A percentile compares a stretch with the other conserved stretches of the same genome.
Conservation (phyloP, 2,113 vertebrate genomes). For the Nipponia nippon region DNA sequence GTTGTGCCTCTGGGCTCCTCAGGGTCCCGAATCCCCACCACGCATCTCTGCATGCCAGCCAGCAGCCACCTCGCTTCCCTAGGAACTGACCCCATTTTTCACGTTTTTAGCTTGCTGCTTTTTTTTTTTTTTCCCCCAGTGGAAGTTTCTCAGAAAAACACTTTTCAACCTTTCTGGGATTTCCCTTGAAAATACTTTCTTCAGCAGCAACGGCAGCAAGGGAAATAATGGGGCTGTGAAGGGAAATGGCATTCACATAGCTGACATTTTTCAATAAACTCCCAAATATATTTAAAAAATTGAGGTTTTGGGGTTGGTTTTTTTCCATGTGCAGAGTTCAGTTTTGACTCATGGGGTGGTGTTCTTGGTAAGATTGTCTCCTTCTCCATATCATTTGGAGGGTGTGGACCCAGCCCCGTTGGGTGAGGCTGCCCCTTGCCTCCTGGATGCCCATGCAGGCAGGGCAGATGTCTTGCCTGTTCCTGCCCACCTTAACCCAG, state of each 20-base stretch:
- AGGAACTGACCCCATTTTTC: background rate
- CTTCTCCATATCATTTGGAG: background rate
- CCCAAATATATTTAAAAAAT: background rate
- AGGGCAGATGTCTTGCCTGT: background rate
- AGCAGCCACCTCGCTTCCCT: background rate
- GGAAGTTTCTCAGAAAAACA: background rate
- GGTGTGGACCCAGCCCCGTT: background rate
- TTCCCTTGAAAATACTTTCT: background rate
- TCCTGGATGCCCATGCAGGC: background rate
- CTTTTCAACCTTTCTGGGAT: background rate
- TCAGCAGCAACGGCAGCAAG: background rate
- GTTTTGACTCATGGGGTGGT: background rate
- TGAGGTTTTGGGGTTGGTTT: fast-evolving
- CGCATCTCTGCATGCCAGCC: background rate
- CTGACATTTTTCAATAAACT: background rate
- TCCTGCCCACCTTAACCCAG: background rate
- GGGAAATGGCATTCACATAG: background rate
- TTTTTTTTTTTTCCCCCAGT: background rate
- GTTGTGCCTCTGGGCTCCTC: background rate
- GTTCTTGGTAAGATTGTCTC: background rate
- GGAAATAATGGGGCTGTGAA: background rate
- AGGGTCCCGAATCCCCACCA: background rate
- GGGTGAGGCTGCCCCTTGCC: background rate
- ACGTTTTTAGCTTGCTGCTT: background rate
- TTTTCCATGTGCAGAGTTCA: background rate